These are phyloP conservation scores for Elanus axillaris DNA, from an alignment of 2,113 vertebrate species.

Conservation along the genomic window DNA sequence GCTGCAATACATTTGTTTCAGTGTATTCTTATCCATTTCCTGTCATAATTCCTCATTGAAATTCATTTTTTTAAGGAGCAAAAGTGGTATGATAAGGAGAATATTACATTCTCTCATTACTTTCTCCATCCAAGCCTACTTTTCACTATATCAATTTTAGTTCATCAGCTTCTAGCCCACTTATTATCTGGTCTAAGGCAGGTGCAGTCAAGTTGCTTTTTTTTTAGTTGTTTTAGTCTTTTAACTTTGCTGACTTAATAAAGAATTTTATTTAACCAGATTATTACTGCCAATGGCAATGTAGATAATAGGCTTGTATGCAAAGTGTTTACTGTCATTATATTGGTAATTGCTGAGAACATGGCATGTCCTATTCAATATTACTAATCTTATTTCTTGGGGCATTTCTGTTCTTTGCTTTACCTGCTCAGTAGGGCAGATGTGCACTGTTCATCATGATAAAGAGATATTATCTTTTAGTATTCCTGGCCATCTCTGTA, in stretches of 20 bases:
- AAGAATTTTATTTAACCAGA: background rate
- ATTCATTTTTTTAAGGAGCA: background rate
- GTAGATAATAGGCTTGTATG: background rate
- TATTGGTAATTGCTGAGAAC: background rate
- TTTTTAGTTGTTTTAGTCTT: background rate
- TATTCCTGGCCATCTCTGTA: background rate
- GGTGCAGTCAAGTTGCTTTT: background rate
- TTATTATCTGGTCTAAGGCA: background rate
- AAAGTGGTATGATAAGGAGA: background rate
- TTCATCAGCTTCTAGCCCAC: background rate
- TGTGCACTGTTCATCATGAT: background rate
- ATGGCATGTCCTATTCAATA: background rate
- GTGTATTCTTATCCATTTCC: background rate
- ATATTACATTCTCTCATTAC: background rate
- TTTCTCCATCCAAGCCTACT: background rate
- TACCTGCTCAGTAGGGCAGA: background rate
- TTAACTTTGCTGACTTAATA: background rate
- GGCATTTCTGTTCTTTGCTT: background rate
- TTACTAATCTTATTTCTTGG: background rate
- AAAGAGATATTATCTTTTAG: background rate
- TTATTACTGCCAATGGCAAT: background rate
- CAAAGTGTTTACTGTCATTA: background rate
- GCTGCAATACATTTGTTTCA: background rate
- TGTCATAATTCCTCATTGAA: background rate
- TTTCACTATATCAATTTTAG: background rate